These are phyloP conservation scores for zebrafish (Danio rerio) DNA, from an alignment of 2,113 vertebrate species.

Conservation along the genomic window GRCz12tu NC_133177.1:1471001-1471500, in stretches of 20 bases:
- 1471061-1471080: no score
- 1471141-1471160: no score
- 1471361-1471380: conserved; percentile 81
- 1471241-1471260: conserved; percentile 84
- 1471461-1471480: conserved; percentile 99
- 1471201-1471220: conserved; percentile 70
- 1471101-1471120: no score
- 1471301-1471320: conserved; percentile 48
- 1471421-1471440: conserved; percentile 87
- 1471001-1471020: no score
- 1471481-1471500: conserved; percentile 94
- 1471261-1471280: conserved; percentile 78
- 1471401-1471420: conserved; percentile 94
- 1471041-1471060: no score
- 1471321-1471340: conserved; percentile 83
- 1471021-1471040: no score
- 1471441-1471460: conserved; percentile 83
- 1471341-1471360: conserved; percentile 77
- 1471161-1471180: conserved; percentile 22
- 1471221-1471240: conserved; percentile 68
- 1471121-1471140: no score
- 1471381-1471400: conserved; percentile 86
- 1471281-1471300: no score
- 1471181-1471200: conserved; percentile 60
- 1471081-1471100: no score